These are phyloP conservation scores for Isotomurus palustris DNA, from an alignment of 2,888 invertebrate genomes.

Conservation along the genomic window DNA sequence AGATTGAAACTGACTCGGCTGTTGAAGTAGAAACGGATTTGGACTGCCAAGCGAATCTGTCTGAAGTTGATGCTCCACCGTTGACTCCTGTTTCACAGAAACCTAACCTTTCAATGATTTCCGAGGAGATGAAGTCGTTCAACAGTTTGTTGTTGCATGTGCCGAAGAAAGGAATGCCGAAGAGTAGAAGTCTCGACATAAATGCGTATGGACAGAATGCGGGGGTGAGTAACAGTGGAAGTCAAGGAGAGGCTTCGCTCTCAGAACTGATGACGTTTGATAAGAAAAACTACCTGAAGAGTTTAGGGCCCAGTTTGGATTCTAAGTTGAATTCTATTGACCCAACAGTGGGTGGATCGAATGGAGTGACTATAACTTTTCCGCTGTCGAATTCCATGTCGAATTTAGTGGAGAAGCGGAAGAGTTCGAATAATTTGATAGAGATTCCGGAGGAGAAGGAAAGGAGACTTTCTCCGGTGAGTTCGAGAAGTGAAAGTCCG, in stretches of 20 bases:
- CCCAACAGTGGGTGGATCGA: slow-evolving; percentile 18
- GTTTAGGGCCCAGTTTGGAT: slow-evolving; percentile 45
- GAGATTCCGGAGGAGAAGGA: slow-evolving; percentile 44
- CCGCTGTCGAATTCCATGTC: slow-evolving; percentile 19
- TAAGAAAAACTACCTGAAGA: slow-evolving; percentile 34
- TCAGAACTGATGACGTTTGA: slow-evolving; percentile 6
- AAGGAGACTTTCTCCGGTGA: slow-evolving; percentile 65
- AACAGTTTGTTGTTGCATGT: slow-evolving; percentile 49
- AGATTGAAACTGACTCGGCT: slow-evolving; percentile 43
- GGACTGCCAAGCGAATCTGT: slow-evolving; percentile 19
- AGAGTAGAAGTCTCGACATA: slow-evolving; percentile 57
- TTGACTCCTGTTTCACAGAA: slow-evolving; percentile 13
- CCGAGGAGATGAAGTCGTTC: slow-evolving; percentile 34
- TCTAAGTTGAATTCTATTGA: slow-evolving; percentile 45
- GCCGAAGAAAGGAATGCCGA: slow-evolving; percentile 49
- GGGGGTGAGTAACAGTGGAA: slow-evolving; percentile 5
- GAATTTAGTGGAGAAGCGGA: slow-evolving; percentile 13
- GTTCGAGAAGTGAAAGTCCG: slow-evolving; percentile 73
- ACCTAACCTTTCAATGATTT: slow-evolving; percentile 19
- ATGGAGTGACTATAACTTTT: slow-evolving; percentile 28
- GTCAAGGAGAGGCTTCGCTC: no score
- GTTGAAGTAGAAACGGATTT: slow-evolving; percentile 42
- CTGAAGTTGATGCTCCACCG: slow-evolving; percentile 17
- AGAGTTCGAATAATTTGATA: slow-evolving; percentile 29
- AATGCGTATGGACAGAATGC: slow-evolving; percentile 35